These are phyloP conservation scores for Neodon shergylaensis DNA, from an alignment of 2,113 vertebrate species.

Conservation along the genomic window DNA sequence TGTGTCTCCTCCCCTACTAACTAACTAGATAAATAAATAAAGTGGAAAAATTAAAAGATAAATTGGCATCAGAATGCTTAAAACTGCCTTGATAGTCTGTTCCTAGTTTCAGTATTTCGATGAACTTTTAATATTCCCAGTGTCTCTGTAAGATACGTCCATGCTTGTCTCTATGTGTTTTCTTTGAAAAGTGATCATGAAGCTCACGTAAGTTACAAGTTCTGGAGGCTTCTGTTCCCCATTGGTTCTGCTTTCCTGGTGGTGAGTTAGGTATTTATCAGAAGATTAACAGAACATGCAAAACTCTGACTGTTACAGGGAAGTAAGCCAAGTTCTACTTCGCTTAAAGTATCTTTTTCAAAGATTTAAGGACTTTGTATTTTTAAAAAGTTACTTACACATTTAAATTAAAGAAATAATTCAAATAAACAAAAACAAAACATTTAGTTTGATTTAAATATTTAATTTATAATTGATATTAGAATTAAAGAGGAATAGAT, in stretches of 20 bases:
- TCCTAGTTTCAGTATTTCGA: conserved; percentile 36
- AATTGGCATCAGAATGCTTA: neutral
- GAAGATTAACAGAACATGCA: neutral
- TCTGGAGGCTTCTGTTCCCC: neutral
- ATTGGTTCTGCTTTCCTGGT: neutral
- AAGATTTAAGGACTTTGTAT: conserved; percentile 30
- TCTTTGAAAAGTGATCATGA: conserved; percentile 36
- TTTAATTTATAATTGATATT: neutral
- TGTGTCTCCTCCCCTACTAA: neutral
- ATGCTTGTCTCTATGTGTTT: neutral
- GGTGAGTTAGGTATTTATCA: neutral
- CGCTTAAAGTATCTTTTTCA: neutral
- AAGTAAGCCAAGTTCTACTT: neutral
- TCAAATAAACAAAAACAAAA: conserved; percentile 5
- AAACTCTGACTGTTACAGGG: neutral
- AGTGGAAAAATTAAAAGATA: neutral
- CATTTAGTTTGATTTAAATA: conserved; percentile 4
- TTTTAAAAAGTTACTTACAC: conserved; percentile 47
- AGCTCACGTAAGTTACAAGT: neutral
- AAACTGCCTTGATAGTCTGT: neutral
- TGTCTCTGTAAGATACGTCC: neutral
- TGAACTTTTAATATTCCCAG: conserved; percentile 26
- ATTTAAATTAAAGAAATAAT: neutral
- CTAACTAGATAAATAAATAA: neutral
- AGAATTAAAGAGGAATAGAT: conserved; percentile 23